Percentiles rank a stretch among this genome's conserved stretches.
phyloP scores from a whole-genome alignment of 2,888 invertebrate genomes.

The Drosophila colorata region DNA sequence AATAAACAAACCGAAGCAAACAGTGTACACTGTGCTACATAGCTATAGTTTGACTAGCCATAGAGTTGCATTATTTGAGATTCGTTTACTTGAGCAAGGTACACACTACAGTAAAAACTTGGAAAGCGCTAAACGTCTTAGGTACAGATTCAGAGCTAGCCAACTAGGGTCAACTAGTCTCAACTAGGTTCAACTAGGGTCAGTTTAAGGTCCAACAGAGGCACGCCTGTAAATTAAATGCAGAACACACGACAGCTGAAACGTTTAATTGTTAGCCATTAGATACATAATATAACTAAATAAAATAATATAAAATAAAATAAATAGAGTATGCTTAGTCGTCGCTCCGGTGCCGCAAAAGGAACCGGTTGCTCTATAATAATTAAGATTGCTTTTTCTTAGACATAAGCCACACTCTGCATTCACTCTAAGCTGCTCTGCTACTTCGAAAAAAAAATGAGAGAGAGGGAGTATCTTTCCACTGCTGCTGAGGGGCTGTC shows the following conservation, averaged over 20 bases:
- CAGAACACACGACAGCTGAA: slow-evolving; percentile 36
- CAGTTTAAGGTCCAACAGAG: slow-evolving; percentile 56
- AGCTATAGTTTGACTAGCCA: slow-evolving; percentile 62
- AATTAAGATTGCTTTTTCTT: slow-evolving; percentile 64
- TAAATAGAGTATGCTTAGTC: slow-evolving; percentile 23
- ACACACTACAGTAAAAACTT: slow-evolving; percentile 69
- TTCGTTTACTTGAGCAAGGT: slow-evolving; percentile 62
- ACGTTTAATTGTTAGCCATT: slow-evolving; percentile 21
- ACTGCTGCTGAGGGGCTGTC: slow-evolving; percentile 23
- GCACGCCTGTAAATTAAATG: slow-evolving; percentile 69
- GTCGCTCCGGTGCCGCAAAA: slow-evolving; percentile 7
- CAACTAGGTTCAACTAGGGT: slow-evolving; percentile 38
- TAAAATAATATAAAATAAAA: slow-evolving; percentile 18
- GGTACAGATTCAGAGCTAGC: slow-evolving; percentile 52
- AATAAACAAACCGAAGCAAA: neutral
- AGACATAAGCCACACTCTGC: slow-evolving; percentile 36
- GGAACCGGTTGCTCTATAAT: slow-evolving; percentile 32
- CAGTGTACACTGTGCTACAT: slow-evolving; percentile 56
- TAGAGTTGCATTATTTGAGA: slow-evolving; percentile 57
- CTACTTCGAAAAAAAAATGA: neutral
- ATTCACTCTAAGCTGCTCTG: neutral
- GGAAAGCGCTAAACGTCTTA: slow-evolving; percentile 80
- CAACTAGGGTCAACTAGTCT: slow-evolving; percentile 21
- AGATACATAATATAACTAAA: slow-evolving; percentile 25
- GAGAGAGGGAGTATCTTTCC: slow-evolving; percentile 5